Percentiles rank a stretch among this genome's conserved stretches.
Conservation (phyloP, 1,140 invertebrate genomes). For the Neoseiulus cucumeris region DNA sequence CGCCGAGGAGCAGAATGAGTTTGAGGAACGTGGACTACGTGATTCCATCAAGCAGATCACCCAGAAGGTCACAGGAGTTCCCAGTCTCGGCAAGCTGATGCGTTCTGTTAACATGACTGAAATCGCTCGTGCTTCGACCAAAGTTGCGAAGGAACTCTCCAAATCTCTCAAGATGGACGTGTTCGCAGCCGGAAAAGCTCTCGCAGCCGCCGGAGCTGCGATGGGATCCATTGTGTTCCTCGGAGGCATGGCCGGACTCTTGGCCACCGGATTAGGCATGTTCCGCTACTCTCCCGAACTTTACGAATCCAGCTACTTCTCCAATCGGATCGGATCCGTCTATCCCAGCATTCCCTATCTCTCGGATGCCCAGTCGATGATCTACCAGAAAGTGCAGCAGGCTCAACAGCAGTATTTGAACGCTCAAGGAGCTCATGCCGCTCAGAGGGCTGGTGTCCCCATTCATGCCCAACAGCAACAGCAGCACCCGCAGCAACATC, state of each 20-base stretch:
- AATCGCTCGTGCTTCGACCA: neutral
- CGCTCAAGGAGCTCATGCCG: neutral
- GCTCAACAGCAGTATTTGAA: neutral
- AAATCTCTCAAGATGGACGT: slow-evolving; percentile 4
- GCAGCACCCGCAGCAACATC: neutral
- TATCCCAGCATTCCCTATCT: neutral
- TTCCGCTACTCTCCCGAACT: slow-evolving; percentile 8
- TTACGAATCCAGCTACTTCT: slow-evolving; percentile 4
- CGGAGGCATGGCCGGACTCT: slow-evolving; percentile 8
- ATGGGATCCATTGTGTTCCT: slow-evolving; percentile 4
- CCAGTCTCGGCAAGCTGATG: neutral
- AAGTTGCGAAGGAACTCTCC: slow-evolving; percentile 3
- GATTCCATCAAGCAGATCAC: slow-evolving; percentile 8
- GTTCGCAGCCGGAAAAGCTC: neutral
- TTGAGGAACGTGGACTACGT: neutral
- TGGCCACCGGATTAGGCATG: slow-evolving; percentile 1
- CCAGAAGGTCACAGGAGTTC: neutral
- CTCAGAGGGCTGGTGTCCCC: neutral
- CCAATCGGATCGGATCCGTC: neutral
- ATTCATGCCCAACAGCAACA: neutral
- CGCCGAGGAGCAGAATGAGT: neutral
- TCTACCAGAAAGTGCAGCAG: slow-evolving; percentile 8
- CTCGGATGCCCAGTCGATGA: neutral
- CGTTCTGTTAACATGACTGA: slow-evolving; percentile 2
- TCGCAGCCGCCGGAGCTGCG: neutral